Base-by-base conservation (phyloP, 1,140 invertebrate species). In the Drosophila subobscura region DNA sequence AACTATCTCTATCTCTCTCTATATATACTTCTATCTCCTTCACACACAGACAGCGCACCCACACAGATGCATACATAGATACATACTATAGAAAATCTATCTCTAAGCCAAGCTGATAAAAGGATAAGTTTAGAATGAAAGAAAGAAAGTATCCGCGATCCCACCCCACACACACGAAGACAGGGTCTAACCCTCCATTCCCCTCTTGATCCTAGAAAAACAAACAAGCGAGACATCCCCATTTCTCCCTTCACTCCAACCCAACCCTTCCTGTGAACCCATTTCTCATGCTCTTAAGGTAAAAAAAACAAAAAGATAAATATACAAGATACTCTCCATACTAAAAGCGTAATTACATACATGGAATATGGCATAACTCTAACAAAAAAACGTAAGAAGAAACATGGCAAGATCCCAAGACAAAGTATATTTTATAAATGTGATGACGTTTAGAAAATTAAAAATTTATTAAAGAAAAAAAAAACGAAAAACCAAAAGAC, bases 401-500 rank as follows among this genome's bases (percentile, higher is more conserved):
- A 23, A 12, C 12, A 29, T 12, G 8, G 23, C 3, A 20, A 45
- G 44, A 60, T 20, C 10, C 47, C 37, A 46, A 55, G 33, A 37
- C 10, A 52, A 33, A 68, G 47, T 79, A 79, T 79, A 79, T 79
- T 79, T 79, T 79, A 79, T 79, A 66, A 79, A 79, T 79, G 77
- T 79, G 77, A 79, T 79, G 63, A 72, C 49, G 68, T 72, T 59
- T 78, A 78, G 75, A 44, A 61, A 79, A 68, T 73, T 67, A 46
- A 58, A 66, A 56, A 50, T 64, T 58, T 59, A 70, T 55, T 46
- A 14, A 49, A 40, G 7, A 27, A 22, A 46, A 25, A 45, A 29
- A 58, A 45, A 51, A 54, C 53, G 33, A 33, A 74, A 75, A 47
- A 59, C 47, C 56, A 73, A 78, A 56, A 67, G 63, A 41, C 14